Evolutionary conservation across 1,140 invertebrate species (phyloP).

Genomic region (Augochlora pura): DNA sequence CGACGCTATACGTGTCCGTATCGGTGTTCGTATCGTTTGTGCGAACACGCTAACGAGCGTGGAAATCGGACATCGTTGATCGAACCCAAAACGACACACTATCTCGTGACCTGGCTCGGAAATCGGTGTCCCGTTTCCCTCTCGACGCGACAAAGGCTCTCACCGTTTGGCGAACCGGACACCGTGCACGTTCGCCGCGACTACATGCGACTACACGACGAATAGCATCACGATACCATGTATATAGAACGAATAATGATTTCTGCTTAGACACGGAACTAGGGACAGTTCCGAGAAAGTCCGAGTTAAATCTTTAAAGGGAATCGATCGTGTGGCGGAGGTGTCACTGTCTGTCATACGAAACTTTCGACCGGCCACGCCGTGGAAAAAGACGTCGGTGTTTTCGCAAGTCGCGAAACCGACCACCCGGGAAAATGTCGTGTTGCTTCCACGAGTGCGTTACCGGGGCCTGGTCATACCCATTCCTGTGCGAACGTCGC

Average conservation of each 20-base stretch:
- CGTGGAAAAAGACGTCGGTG: too few relatives aligned
- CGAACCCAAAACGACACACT: background rate
- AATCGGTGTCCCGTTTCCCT: background rate
- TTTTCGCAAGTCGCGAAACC: too few relatives aligned
- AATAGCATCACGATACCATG: background rate
- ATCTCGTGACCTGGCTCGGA: background rate
- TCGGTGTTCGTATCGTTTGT: too few relatives aligned
- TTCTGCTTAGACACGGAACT: slow-evolving; percentile 25
- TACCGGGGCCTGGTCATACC: too few relatives aligned
- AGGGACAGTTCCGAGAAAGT: slow-evolving; percentile 10
- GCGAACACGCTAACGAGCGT: too few relatives aligned
- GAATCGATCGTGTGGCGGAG: slow-evolving; percentile 1
- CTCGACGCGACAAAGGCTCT: background rate
- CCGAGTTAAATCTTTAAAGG: slow-evolving; percentile 29
- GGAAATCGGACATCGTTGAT: too few relatives aligned
- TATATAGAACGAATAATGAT: slow-evolving; percentile 42
- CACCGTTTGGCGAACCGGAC: background rate
- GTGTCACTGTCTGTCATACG: background rate
- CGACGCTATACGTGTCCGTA: too few relatives aligned
- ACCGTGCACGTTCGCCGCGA: background rate
- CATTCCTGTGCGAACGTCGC: too few relatives aligned
- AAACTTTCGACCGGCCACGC: background rate
- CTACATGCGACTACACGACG: background rate
- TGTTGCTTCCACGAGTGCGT: too few relatives aligned
- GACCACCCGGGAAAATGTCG: too few relatives aligned